Conservation (phyloP, 53 echinoderm and acorn worm species). For the Stichopus horrens region DNA sequence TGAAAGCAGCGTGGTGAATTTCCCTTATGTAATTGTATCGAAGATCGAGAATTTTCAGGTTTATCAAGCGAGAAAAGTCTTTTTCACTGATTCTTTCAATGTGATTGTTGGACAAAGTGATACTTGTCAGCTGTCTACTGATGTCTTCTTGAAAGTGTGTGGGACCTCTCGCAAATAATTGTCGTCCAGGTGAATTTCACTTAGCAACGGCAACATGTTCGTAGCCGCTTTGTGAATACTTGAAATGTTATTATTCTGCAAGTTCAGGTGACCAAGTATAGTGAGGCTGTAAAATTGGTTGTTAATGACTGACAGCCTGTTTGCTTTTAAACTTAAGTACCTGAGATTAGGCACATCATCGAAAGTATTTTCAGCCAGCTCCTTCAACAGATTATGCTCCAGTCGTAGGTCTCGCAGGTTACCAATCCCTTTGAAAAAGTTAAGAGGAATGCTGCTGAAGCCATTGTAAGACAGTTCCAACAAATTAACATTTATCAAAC, state of each 20-base stretch:
- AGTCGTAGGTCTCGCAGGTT: slow-evolving; percentile 34
- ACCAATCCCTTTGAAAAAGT: slow-evolving; percentile 41
- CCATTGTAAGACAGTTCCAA: slow-evolving; percentile 68
- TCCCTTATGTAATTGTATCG: slow-evolving; percentile 48
- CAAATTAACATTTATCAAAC: slow-evolving; percentile 52
- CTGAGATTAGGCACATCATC: background rate
- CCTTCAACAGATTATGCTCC: background rate
- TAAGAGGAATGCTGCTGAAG: slow-evolving; percentile 53
- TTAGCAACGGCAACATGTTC: slow-evolving; percentile 44
- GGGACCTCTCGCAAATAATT: slow-evolving; percentile 54
- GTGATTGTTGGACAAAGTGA: slow-evolving; percentile 54
- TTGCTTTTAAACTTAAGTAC: slow-evolving; percentile 5
- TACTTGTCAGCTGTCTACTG: slow-evolving; percentile 24
- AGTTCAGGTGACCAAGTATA: background rate
- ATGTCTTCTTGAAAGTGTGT: slow-evolving; percentile 37
- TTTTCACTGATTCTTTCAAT: slow-evolving; percentile 28
- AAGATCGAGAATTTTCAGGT: slow-evolving; percentile 52
- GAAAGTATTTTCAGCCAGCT: background rate
- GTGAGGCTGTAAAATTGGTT: background rate
- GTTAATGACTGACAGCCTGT: background rate
- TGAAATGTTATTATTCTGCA: background rate
- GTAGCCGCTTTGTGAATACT: slow-evolving; percentile 24
- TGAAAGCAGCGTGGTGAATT: slow-evolving; percentile 50
- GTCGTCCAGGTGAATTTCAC: slow-evolving; percentile 54
- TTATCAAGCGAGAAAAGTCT: slow-evolving; percentile 28